phyloP scores from a whole-genome alignment of 2,888 invertebrate species.

The Lagria hirta region DNA sequence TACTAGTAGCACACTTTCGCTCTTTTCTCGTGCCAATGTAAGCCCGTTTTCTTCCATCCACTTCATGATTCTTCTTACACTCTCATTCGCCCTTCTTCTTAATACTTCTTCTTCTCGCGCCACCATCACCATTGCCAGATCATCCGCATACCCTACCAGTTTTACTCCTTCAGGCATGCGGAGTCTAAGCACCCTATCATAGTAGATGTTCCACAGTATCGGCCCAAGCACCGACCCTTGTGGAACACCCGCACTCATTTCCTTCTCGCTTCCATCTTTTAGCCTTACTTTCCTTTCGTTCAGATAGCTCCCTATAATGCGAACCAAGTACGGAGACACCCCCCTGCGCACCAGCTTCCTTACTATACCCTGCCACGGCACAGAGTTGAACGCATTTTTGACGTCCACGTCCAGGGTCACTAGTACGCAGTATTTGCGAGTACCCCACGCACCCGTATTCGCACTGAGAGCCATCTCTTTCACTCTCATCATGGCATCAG shows the following conservation, averaged over 20 bases:
- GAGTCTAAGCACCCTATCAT: not conserved
- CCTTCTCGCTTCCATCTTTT: not conserved
- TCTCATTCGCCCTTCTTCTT: not conserved
- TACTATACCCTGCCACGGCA: not conserved
- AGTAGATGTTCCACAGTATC: constrained; percentile 1
- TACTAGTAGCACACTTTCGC: not conserved
- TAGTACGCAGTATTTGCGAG: not conserved
- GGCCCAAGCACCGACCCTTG: constrained; percentile 9
- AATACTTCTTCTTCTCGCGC: not conserved
- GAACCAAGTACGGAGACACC: not conserved
- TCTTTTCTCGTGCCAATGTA: not conserved
- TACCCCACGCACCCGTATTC: not conserved
- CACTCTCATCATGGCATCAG: constrained; percentile 5
- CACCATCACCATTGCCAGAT: constrained; percentile 1
- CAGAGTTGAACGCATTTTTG: constrained; percentile 8
- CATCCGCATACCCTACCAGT: constrained; percentile 1
- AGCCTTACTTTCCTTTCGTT: not conserved
- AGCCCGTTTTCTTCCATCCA: not conserved
- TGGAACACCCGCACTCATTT: constrained; percentile 1
- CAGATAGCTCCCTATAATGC: not conserved
- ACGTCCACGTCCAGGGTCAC: constrained; percentile 8
- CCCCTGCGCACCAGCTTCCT: not conserved
- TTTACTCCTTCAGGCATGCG: not conserved
- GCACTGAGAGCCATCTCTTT: constrained; percentile 5
- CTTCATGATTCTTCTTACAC: not conserved